Conservation (phyloP, 2,797 vertebrate genomes). For the Catharus ustulatus region DNA sequence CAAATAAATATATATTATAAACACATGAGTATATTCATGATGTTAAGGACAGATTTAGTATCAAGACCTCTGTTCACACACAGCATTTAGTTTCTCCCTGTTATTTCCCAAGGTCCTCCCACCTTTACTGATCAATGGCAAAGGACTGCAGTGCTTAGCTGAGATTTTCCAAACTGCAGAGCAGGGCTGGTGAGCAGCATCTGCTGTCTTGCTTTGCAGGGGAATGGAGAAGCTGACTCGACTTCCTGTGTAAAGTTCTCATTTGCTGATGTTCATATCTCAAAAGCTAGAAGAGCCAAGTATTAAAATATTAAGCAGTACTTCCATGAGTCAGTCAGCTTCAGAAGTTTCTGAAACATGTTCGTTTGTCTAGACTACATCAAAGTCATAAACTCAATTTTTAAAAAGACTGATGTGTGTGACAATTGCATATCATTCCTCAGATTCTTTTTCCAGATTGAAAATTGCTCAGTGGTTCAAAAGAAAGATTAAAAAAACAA, state of each 20-base stretch:
- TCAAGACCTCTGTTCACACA: background rate
- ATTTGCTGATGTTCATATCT: conserved; percentile 51
- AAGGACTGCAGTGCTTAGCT: background rate
- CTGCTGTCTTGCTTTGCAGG: conserved; percentile 23
- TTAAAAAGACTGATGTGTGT: conserved; percentile 27
- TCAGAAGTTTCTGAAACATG: conserved; percentile 58
- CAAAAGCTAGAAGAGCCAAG: conserved; percentile 43
- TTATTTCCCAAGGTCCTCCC: background rate
- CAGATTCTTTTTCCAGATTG: conserved; percentile 50
- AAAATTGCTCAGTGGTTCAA: conserved; percentile 36
- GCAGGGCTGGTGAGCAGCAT: background rate
- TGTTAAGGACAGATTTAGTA: conserved; percentile 1
- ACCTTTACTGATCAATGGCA: background rate
- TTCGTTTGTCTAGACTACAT: conserved; percentile 50
- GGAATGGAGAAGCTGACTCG: background rate
- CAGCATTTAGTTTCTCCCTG: background rate
- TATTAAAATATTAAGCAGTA: conserved; percentile 52
- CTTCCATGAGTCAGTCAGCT: conserved; percentile 19
- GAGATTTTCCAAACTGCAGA: conserved; percentile 14
- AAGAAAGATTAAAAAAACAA: conserved; percentile 48
- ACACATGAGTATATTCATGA: background rate
- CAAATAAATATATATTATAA: background rate
- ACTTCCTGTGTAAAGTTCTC: background rate
- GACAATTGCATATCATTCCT: conserved; percentile 48
- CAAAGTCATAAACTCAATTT: conserved; percentile 36